phyloP scores from a whole-genome alignment of 2,888 invertebrate species.

The Andrena chrysosceles region DNA sequence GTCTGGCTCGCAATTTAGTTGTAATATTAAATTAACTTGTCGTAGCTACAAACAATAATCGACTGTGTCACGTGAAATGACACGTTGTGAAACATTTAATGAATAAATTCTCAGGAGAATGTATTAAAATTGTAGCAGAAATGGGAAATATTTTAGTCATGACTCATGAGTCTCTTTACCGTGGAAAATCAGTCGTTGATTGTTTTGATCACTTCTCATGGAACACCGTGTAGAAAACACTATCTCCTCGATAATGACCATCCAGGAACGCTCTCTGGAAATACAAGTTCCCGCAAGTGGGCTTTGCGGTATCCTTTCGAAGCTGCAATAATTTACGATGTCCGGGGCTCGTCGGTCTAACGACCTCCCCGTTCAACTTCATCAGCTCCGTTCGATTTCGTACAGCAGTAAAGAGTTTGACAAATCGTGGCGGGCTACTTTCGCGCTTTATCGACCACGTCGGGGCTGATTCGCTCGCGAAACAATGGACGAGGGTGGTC shows the following conservation, averaged over 20 bases:
- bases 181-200: neutral
- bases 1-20: neutral
- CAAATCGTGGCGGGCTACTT: constrained; percentile 49
- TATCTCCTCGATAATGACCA: constrained; percentile 2
- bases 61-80: neutral
- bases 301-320: constrained; percentile 3
- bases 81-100: no score
- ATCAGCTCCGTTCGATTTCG: constrained; percentile 31
- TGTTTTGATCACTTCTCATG: neutral
- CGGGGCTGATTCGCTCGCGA: constrained; percentile 31
- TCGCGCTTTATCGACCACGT: constrained; percentile 57
- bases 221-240: neutral
- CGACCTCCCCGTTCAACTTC: constrained; percentile 21
- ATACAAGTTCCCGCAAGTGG: neutral
- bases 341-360: constrained; percentile 27
- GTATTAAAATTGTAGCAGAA: neutral
- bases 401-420: constrained; percentile 5
- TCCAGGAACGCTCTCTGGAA: neutral
- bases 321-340: constrained; percentile 15
- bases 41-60: neutral
- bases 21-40: constrained; percentile 30
- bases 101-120: neutral
- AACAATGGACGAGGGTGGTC: constrained; percentile 46
- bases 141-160: neutral
- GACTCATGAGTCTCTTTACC: neutral